Percentiles rank a stretch among this genome's conserved stretches.
phyloP scores from a whole-genome alignment of 2,888 invertebrate genomes.

The Brachyptera risi region DNA sequence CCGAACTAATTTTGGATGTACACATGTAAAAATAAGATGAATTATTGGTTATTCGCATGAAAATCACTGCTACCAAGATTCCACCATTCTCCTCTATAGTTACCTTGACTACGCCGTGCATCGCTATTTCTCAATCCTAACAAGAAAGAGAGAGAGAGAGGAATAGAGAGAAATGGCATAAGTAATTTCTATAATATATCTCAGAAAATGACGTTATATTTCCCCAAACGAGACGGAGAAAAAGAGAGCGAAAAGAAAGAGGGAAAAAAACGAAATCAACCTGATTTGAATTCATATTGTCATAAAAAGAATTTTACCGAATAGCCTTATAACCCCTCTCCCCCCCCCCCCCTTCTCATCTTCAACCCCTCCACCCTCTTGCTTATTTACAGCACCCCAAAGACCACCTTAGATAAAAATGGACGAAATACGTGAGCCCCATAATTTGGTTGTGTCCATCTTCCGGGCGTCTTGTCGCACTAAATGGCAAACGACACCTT shows the following conservation, averaged over 20 bases:
- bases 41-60: no score
- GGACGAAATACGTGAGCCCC: conserved; percentile 34
- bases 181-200: conserved; percentile 16
- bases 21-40: no score
- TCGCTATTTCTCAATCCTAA: conserved; percentile 2
- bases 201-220: not conserved
- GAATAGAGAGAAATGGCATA: no score
- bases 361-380: not conserved
- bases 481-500: no score
- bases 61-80: not conserved
- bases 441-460: conserved; percentile 23
- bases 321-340: conserved; percentile 32
- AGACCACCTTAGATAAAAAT: conserved; percentile 32
- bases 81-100: no score
- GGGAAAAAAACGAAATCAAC: conserved; percentile 16
- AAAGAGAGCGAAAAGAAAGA: not conserved
- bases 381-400: conserved; percentile 14
- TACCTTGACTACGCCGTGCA: no score
- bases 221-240: conserved; percentile 3
- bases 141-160: no score
- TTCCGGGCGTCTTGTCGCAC: no score
- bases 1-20: no score
- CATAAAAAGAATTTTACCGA: conserved; percentile 34
- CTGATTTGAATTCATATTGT: conserved; percentile 38
- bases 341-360: not conserved